Evolutionary conservation across 35 echinoderm and acorn worm genomes (phyloP).

Genomic region (Strongylocentrotus purpuratus): DNA sequence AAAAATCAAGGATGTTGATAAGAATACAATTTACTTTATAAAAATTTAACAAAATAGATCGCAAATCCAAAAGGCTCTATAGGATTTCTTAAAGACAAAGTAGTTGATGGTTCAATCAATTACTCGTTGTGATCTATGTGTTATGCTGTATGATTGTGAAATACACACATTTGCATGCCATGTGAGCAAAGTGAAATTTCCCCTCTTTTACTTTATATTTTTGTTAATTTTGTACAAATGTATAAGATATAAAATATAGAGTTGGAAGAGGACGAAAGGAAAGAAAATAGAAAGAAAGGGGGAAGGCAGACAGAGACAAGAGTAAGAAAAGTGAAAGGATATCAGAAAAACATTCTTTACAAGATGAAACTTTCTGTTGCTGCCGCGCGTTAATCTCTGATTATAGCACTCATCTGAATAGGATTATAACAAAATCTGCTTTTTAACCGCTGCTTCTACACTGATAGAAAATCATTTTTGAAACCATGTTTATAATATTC

Average conservation of each 20-base stretch:
- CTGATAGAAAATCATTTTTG: neutral
- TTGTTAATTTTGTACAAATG: no score
- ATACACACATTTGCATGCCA: no score
- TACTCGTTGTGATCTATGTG: no score
- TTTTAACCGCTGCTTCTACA: neutral
- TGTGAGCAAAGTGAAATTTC: no score
- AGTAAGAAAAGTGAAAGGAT: neutral
- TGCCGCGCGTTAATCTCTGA: neutral
- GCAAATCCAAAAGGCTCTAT: no score
- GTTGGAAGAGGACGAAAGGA: neutral
- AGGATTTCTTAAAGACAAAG: no score
- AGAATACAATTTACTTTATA: no score
- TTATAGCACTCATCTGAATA: constrained; percentile 3
- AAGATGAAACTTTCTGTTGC: neutral
- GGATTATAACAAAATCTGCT: neutral
- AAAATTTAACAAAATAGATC: no score
- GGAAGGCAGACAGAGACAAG: neutral
- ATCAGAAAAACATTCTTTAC: neutral
- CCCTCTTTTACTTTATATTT: no score
- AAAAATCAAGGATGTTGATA: no score
- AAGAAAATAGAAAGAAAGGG: neutral
- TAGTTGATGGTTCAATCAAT: no score
- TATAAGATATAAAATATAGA: neutral
- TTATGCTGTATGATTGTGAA: no score
- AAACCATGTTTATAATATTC: neutral